Conservation (phyloP, 2,797 vertebrate species). For the Apogon talboti region DNA sequence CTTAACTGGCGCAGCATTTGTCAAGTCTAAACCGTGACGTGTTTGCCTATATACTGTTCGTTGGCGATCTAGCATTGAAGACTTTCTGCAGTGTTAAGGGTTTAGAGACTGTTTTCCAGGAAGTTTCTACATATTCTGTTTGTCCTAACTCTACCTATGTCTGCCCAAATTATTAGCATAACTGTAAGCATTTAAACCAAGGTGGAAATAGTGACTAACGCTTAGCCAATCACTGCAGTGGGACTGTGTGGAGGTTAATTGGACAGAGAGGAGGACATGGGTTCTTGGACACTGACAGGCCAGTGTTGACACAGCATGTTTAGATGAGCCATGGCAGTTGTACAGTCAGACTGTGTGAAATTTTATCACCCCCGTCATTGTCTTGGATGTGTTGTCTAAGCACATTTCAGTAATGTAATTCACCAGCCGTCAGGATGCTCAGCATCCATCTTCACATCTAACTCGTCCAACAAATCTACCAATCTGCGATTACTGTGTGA, state of each 20-base stretch:
- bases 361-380: slow-evolving; percentile 58
- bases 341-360: slow-evolving; percentile 73
- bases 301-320: slow-evolving; percentile 58
- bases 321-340: slow-evolving; percentile 68
- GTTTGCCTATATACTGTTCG: slow-evolving; percentile 88
- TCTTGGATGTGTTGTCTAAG: slow-evolving; percentile 73
- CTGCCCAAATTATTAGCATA: slow-evolving; percentile 60
- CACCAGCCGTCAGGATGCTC: slow-evolving; percentile 72
- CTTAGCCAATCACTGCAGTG: slow-evolving; percentile 46
- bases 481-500: slow-evolving; percentile 46
- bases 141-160: slow-evolving; percentile 65
- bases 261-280: slow-evolving; percentile 44
- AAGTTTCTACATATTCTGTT: slow-evolving; percentile 73
- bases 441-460: slow-evolving; percentile 64
- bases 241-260: slow-evolving; percentile 38
- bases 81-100: slow-evolving; percentile 85
- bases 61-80: slow-evolving; percentile 83
- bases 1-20: slow-evolving; percentile 85
- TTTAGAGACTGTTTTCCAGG: slow-evolving; percentile 78
- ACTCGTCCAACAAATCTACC: slow-evolving; percentile 48
- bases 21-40: slow-evolving; percentile 88
- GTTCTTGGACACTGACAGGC: slow-evolving; percentile 42
- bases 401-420: slow-evolving; percentile 75
- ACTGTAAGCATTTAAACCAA: slow-evolving; percentile 74
- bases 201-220: slow-evolving; percentile 40